These are phyloP conservation scores for Brevimyrus niger DNA, from an alignment of 2,113 vertebrate species.

Conservation along the genomic window DNA sequence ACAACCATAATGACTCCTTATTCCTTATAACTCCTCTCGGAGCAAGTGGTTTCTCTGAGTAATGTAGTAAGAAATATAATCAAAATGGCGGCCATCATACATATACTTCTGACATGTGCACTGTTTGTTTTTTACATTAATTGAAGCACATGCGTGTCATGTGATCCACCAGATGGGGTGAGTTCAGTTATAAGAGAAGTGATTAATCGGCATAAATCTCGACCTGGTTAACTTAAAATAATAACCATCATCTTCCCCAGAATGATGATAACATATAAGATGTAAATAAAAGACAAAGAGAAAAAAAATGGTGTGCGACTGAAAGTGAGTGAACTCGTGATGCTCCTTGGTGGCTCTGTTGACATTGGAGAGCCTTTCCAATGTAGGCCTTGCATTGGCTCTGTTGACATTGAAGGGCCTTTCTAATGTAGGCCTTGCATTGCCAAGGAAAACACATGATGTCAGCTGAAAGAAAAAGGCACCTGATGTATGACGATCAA, in stretches of 20 bases:
- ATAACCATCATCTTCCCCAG: background rate
- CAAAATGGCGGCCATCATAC: background rate
- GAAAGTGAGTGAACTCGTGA: conserved; percentile 19
- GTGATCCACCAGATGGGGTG: background rate
- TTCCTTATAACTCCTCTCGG: background rate
- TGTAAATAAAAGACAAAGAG: background rate
- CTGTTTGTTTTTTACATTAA: background rate
- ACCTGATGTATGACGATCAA: conserved; percentile 21
- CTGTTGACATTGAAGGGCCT: background rate
- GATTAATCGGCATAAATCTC: background rate
- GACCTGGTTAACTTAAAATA: background rate
- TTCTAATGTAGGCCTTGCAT: conserved; percentile 10
- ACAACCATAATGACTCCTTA: background rate
- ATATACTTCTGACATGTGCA: background rate
- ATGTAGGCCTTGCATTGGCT: conserved; percentile 6
- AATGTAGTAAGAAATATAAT: background rate
- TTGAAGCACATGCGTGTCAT: background rate
- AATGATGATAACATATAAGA: background rate
- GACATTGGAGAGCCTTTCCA: conserved; percentile 10
- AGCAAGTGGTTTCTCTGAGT: background rate
- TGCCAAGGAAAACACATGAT: conserved; percentile 20
- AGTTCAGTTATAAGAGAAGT: background rate
- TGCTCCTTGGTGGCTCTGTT: background rate
- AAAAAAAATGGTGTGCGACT: conserved; percentile 14
- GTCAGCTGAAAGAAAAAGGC: background rate